A percentile compares a stretch with the other conserved stretches of the same genome.
These are phyloP conservation scores for Lepidothrix coronata DNA, from an alignment of 2,113 vertebrate species.

Conservation along the genomic window DNA sequence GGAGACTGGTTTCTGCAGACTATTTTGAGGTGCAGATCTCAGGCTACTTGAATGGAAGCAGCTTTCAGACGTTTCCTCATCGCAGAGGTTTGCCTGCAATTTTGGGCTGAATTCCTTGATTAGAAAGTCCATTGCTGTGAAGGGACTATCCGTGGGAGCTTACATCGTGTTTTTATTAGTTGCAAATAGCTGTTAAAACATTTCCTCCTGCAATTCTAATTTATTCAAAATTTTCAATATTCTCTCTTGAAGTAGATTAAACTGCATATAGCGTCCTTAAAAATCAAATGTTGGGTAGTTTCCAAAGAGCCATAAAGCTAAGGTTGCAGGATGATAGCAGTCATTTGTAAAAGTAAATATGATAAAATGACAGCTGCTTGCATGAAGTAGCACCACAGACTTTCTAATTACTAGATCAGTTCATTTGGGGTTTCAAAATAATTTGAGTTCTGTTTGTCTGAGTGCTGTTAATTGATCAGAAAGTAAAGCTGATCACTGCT, in stretches of 20 bases:
- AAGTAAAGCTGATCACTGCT: constrained; percentile 65
- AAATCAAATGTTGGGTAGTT: constrained; percentile 56
- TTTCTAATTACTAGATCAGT: constrained; percentile 58
- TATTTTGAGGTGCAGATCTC: not conserved
- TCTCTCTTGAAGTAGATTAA: constrained; percentile 44
- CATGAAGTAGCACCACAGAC: constrained; percentile 31
- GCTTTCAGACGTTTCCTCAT: not conserved
- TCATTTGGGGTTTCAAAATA: constrained; percentile 60
- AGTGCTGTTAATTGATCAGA: constrained; percentile 76
- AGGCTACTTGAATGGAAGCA: not conserved
- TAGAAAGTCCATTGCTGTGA: not conserved
- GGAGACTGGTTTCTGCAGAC: not conserved
- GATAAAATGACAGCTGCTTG: constrained; percentile 62
- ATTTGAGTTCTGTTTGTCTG: constrained; percentile 53
- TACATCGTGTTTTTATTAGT: constrained; percentile 32
- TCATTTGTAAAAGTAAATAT: constrained; percentile 73
- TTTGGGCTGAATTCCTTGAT: not conserved
- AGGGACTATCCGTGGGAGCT: not conserved
- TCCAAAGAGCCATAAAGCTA: constrained; percentile 64
- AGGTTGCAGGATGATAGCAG: constrained; percentile 64
- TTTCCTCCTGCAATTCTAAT: constrained; percentile 15
- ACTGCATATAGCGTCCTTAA: constrained; percentile 22
- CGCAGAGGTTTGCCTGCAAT: not conserved
- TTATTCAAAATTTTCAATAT: constrained; percentile 52
- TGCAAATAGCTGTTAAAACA: constrained; percentile 48